Conservation (phyloP, 2,113 vertebrate species). For the Scophthalmus maximus region DNA sequence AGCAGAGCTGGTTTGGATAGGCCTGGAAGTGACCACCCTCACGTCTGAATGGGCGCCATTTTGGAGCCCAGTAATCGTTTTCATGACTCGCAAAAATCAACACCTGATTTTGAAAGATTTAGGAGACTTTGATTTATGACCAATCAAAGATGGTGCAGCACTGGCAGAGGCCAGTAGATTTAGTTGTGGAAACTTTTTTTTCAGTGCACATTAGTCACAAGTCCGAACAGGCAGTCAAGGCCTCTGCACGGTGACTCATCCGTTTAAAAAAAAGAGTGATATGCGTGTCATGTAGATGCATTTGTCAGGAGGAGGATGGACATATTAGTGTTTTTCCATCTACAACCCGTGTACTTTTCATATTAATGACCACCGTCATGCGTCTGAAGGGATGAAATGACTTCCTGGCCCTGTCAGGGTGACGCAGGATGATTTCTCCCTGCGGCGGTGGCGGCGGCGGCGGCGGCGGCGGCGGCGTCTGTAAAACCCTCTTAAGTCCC, state of each 20-base stretch:
- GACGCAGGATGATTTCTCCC: no score
- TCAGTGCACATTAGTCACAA: slow-evolving; percentile 29
- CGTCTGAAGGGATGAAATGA: not conserved
- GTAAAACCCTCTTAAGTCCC: slow-evolving; percentile 27
- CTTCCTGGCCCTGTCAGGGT: not conserved
- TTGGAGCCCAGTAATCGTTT: no score
- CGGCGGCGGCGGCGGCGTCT: slow-evolving; percentile 9
- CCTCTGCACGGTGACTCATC: slow-evolving; percentile 50
- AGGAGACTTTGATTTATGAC: no score
- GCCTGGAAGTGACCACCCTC: no score
- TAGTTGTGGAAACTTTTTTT: not conserved
- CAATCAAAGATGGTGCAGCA: no score
- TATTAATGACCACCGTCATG: not conserved
- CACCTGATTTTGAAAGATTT: not conserved
- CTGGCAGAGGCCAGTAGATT: not conserved
- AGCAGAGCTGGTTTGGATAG: no score
- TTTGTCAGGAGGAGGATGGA: slow-evolving; percentile 5
- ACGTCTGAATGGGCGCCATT: no score
- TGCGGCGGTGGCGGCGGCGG: no score
- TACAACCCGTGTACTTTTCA: not conserved
- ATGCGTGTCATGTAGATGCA: slow-evolving; percentile 28
- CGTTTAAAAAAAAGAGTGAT: slow-evolving; percentile 11
- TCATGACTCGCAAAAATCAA: not conserved
- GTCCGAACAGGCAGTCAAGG: slow-evolving; percentile 47
- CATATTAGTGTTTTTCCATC: slow-evolving; percentile 5